Evolutionary conservation across 2,888 invertebrate species (phyloP).

Genomic region (Philaethria dido): DNA sequence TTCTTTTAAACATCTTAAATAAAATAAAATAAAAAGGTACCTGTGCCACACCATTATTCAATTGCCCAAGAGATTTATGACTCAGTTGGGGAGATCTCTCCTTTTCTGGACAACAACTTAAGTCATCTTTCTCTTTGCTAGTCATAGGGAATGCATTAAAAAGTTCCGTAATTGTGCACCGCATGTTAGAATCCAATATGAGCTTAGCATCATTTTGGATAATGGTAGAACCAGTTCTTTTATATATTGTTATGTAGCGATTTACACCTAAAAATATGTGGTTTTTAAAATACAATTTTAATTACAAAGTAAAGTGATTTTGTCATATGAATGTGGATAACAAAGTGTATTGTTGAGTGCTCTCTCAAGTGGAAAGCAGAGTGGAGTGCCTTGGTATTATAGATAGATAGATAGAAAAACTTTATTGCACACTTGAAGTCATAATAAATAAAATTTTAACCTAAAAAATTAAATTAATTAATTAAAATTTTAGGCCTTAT

Average conservation of each 20-base stretch:
- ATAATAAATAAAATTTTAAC: too few relatives aligned
- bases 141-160: slow-evolving; percentile 88
- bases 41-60: slow-evolving; percentile 88
- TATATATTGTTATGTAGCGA: slow-evolving; percentile 88
- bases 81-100: slow-evolving; percentile 83
- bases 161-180: slow-evolving; percentile 85
- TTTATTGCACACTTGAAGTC: too few relatives aligned
- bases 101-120: slow-evolving; percentile 87
- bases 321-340: too few relatives aligned
- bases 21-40: slow-evolving; percentile 47
- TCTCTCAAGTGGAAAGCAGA: too few relatives aligned
- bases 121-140: slow-evolving; percentile 87
- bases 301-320: too few relatives aligned
- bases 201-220: slow-evolving; percentile 87
- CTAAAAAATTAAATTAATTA: too few relatives aligned
- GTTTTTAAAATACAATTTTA: neutral
- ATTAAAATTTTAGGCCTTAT: too few relatives aligned
- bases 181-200: slow-evolving; percentile 85
- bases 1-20: too few relatives aligned
- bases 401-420: too few relatives aligned
- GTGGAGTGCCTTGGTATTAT: too few relatives aligned
- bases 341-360: too few relatives aligned
- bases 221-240: slow-evolving; percentile 86
- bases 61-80: slow-evolving; percentile 85
- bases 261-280: slow-evolving; percentile 79